Base-by-base conservation (phyloP, 2,797 vertebrate genomes). In the Etheostoma nigrum region DNA sequence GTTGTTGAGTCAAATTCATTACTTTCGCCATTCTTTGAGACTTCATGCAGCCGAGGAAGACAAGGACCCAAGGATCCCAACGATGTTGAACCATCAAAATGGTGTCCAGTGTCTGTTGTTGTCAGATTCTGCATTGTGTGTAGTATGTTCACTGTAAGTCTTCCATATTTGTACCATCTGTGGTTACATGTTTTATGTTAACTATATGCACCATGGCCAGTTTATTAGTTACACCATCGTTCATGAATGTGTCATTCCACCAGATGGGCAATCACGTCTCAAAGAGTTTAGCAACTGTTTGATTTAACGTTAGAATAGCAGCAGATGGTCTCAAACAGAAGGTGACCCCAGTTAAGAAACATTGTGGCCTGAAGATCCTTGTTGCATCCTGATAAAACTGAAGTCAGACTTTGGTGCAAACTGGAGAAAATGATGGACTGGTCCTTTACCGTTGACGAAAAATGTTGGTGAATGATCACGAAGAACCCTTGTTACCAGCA, bases 171-270 rank as follows among this genome's bases (percentile, higher is more conserved):
- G 42, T 77, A 30, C 23, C 19, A n/a, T 91, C 63, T 74, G 18
- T 75, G 52, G 14, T 79, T 74, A 12, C 25, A 57, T 84, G 83
- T 85, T 67, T 48, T 42, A 15, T 59, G 72, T 76, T 52, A 16
- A n/a, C 53, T 49, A 18, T 66, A 40, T 49, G 27, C 3, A 6
- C 48, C 68, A 33, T 77, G 81, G 72, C 67, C 81, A 83, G 82
- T 88, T 74, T 75, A 67, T n/a, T 23, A 27, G 15, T 68, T n/a
- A 61, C 13, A 63, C 19, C 60, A 53, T 2, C 18, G 16, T 40
- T 74, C 58, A 44, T 25, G 15, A 63, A 13, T 11, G 5, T 16
- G 3, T 65, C 19, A 2, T 42, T 36, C 6, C 11, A 21, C 11
- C 49, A 40, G 45, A 52, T 6, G 19, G 11, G 1, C 3, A n/a